These are phyloP conservation scores for Melozone crissalis DNA, from an alignment of 2,113 vertebrate genomes.

Conservation along the genomic window DNA sequence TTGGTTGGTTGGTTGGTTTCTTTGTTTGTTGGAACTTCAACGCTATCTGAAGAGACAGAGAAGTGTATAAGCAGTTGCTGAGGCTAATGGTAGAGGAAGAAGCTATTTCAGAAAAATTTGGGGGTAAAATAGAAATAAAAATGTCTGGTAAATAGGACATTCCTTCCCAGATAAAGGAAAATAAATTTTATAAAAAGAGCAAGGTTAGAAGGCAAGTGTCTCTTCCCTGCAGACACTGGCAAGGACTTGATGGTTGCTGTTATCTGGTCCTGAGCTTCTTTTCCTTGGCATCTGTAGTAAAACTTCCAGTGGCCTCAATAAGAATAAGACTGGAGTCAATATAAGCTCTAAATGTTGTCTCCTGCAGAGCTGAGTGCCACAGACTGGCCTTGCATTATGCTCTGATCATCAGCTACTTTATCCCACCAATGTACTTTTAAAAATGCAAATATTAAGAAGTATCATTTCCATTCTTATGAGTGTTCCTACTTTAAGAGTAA, in stretches of 20 bases:
- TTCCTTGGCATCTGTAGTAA: background rate
- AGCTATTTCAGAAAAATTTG: slow-evolving; percentile 42
- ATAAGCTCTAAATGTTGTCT: background rate
- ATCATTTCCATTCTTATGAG: background rate
- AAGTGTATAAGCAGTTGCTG: slow-evolving; percentile 22
- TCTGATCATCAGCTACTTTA: background rate
- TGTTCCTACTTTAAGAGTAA: background rate
- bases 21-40: background rate
- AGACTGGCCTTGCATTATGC: background rate
- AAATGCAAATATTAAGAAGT: background rate
- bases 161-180: background rate
- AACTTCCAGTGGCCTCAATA: background rate
- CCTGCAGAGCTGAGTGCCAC: background rate
- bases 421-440: background rate
- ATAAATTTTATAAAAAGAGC: background rate
- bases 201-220: background rate
- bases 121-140: background rate
- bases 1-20: too few species aligned
- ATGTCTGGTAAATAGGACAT: background rate
- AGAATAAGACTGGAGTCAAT: background rate
- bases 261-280: background rate
- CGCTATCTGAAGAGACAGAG: slow-evolving; percentile 26
- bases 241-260: background rate
- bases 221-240: background rate
- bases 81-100: slow-evolving; percentile 30